Evolutionary conservation across 2,888 invertebrate species (phyloP), one percentile per base, ranked within the genome.

Genomic region (Uloborus plumipes): DNA sequence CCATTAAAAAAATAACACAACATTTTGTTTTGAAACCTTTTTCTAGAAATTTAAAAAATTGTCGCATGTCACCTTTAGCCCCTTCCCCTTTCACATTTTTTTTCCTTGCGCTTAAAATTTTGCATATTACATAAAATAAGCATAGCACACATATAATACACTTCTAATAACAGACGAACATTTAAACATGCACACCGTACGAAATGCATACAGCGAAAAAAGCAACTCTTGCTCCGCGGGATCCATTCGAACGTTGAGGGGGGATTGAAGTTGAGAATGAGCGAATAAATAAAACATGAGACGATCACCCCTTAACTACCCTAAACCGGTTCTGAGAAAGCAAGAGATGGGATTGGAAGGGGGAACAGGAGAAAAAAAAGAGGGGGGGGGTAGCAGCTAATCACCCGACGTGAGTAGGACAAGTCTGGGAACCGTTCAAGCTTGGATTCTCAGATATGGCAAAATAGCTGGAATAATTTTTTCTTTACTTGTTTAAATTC

Each of bases 261-360:
- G 47, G 39, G 58, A 39, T 49, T 11, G 14, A 9, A 47, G 47
- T 9, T n/a, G 11, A 64, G 20, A 20, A 47, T 20, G 47, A 64
- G 49, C 51, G 50, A 61, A 81, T 81, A 74, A 69, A 80, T 80
- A 80, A 80, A 81, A 81, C 80, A 81, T 81, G 74, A 74, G 80
- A 74, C 80, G 74, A 81, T 81, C 80, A 81, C 80, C 80, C 80
- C 73, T 81, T 73, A 77, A 81, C 80, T 74, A 70, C 70, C 80
- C 26, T 53, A 81, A 81, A 81, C 80, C 80, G 80, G 80, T 81
- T 74, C 55, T 22, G 55, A n/a, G 59, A 76, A 49, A 50, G 72
- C 79, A 59, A 73, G 47, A 53, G 80, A 74, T 70, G 58, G 64
- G 49, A 26, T 49, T 51, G 61, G 66, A 51, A 66, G 61, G 61